A percentile compares a stretch with the other conserved stretches of the same genome.
These are phyloP conservation scores for Pseudeuparius sepicola DNA, from an alignment of 2,888 invertebrate genomes.

Conservation along the genomic window DNA sequence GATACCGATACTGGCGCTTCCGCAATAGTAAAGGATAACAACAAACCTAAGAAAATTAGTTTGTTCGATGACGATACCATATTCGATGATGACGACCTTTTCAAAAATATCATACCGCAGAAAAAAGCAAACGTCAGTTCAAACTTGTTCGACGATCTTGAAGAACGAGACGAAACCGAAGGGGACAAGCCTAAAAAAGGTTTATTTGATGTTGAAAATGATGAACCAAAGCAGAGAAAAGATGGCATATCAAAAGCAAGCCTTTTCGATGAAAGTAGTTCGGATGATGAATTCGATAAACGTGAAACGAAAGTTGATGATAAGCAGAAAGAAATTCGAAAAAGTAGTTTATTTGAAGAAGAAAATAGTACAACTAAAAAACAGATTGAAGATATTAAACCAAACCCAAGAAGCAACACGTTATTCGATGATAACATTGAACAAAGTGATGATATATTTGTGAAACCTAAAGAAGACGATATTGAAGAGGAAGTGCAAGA, in stretches of 20 bases:
- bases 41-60: conserved; percentile 22
- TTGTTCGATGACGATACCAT: conserved; percentile 31
- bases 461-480: conserved; percentile 12
- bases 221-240: too few species aligned
- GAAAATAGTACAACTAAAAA: conserved; percentile 2
- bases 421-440: too few species aligned
- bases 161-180: too few species aligned
- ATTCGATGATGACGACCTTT: conserved; percentile 5
- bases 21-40: conserved; percentile 8
- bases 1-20: conserved; percentile 3
- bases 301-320: conserved; percentile 3
- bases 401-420: too few species aligned
- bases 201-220: conserved; percentile 8
- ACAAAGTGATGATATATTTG: too few species aligned
- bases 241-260: too few species aligned
- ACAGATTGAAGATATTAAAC: neutral
- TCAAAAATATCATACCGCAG: too few species aligned
- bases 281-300: too few species aligned
- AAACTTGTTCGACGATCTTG: conserved; percentile 7
- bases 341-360: too few species aligned
- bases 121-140: too few species aligned
- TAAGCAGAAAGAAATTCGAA: conserved; percentile 3
- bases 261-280: too few species aligned
- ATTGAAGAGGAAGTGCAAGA: conserved; percentile 3
- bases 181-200: conserved; percentile 3